These are phyloP conservation scores for Emydoidea blandingii DNA, from an alignment of 2,797 vertebrate genomes.

Conservation along the genomic window DNA sequence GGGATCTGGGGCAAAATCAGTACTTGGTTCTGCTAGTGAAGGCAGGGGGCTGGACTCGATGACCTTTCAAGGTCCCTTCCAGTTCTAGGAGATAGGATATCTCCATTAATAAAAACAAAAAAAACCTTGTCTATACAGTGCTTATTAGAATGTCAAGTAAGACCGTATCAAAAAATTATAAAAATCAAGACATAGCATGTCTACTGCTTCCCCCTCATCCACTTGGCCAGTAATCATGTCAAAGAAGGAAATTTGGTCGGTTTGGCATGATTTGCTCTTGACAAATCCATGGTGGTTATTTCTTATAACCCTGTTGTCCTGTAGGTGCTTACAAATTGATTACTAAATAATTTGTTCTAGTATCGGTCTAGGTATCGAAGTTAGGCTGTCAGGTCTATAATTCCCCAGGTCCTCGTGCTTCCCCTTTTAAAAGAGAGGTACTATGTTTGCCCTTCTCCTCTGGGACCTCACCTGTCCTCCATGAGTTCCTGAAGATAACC, in stretches of 20 bases:
- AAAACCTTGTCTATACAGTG: accelerated
- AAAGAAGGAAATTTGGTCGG: neutral
- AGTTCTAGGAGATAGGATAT: too few species aligned
- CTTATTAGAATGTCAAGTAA: neutral
- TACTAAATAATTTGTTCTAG: neutral
- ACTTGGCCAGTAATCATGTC: neutral
- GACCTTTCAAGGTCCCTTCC: too few species aligned
- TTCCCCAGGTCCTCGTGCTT: neutral
- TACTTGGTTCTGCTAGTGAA: too few species aligned
- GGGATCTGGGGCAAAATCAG: too few species aligned
- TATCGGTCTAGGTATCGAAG: neutral
- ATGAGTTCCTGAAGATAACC: neutral
- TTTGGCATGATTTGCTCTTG: neutral
- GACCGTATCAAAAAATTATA: neutral
- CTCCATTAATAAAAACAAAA: too few species aligned
- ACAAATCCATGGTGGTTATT: neutral
- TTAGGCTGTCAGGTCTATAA: neutral
- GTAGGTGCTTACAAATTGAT: neutral
- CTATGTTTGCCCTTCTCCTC: neutral
- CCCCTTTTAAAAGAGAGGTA: neutral
- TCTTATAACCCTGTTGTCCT: neutral
- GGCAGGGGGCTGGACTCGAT: too few species aligned
- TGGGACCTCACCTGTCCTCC: neutral
- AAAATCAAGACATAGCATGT: neutral
- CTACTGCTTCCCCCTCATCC: neutral